Evolutionary conservation across 2,113 vertebrate species (phyloP).

Genomic region (Todiramphus chloris): DNA sequence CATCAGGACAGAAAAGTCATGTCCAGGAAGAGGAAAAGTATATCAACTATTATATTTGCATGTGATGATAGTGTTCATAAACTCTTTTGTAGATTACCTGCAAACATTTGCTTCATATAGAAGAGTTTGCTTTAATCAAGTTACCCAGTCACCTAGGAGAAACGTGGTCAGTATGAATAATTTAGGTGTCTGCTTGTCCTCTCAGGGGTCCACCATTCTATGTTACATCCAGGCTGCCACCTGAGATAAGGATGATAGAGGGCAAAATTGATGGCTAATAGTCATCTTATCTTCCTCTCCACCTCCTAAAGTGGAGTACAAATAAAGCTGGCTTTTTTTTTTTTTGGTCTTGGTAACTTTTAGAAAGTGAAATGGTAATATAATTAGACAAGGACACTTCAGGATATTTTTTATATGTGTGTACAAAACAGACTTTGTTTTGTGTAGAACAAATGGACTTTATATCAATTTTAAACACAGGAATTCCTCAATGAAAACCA

Average conservation of each 20-base stretch:
- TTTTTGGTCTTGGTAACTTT: background rate
- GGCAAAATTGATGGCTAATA: background rate
- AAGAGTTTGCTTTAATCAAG: background rate
- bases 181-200: background rate
- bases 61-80: rapidly evolving
- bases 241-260: background rate
- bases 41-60: background rate
- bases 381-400: background rate
- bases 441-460: background rate
- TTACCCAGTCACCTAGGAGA: background rate
- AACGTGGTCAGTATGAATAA: background rate
- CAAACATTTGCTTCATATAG: background rate
- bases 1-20: background rate
- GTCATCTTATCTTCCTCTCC: background rate
- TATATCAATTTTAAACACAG: background rate
- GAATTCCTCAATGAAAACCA: background rate
- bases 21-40: background rate
- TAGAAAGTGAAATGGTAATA: background rate
- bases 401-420: background rate
- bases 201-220: background rate
- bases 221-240: background rate
- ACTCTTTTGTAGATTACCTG: background rate
- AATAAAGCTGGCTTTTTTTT: background rate
- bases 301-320: background rate
- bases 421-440: background rate